Base-by-base conservation (phyloP, 2,113 vertebrate species). In the Tachysurus fulvidraco region DNA sequence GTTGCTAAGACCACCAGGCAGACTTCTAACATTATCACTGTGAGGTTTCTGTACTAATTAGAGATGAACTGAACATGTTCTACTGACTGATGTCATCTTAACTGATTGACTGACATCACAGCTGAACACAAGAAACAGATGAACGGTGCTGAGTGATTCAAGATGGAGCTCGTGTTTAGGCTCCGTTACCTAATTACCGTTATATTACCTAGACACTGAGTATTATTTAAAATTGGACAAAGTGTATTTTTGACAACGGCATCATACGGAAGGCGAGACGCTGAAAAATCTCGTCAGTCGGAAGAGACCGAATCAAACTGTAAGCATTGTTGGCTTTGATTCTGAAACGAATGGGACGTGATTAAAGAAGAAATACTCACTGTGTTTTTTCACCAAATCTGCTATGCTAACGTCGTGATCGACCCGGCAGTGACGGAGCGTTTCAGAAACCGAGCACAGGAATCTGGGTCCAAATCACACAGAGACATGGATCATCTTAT, bases 321-420 rank as follows among this genome's bases (percentile, higher is more conserved):
- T 36, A 36, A 36, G 36, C 36, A 50, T 7, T 50, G 5, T 50
- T 50, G 46, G 46, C 46, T 50, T 1, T n/a, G 46, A n/a, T 46
- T 50, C 13, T 46, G 71, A 25, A 12, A 74, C 17, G 16, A 23
- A 36, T 41, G 54, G 9, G 59, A 19, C 44, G 21, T 21, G 9
- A 81, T 30, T 16, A 79, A 1, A 82, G 25, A 11, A 7, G 25
- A 11, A 7, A 36, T 44, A 91, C 95, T 95, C 90, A 99, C 98
- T 89, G 0, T 97, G 93, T 85, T 93, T 96, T 84, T 91, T 93
- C 84, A 98, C 92, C 81, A 96, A 71, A 14, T 92, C 92, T 44
- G 90, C 91, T 11, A 99, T 84, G 82, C 90, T 91, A 89, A 98
- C 92, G 0, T 92, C 92, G 92, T 99, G 98, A 8, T 97, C 96